These are phyloP conservation scores for Lasioglossum figueresi DNA, from an alignment of 2,888 invertebrate genomes.

Conservation along the genomic window DNA sequence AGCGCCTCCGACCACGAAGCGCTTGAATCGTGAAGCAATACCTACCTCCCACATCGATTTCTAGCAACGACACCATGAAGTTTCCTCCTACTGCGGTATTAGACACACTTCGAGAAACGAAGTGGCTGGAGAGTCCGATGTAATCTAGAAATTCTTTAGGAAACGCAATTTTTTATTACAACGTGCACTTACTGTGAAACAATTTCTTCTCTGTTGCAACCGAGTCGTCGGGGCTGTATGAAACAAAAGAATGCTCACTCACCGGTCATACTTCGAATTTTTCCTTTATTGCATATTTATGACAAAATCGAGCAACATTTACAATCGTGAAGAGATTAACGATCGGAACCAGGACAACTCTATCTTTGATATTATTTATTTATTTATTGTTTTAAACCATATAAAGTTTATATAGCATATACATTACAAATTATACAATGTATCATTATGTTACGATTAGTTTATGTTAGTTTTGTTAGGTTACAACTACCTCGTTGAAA, in stretches of 20 bases:
- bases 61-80: slow-evolving; percentile 1
- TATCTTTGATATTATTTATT: too few relatives aligned
- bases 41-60: slow-evolving; percentile 34
- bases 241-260: not conserved
- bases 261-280: not conserved
- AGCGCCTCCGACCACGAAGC: not conserved
- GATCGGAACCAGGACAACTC: too few relatives aligned
- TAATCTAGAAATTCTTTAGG: slow-evolving; percentile 4
- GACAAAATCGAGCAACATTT: too few relatives aligned
- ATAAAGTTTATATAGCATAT: too few relatives aligned
- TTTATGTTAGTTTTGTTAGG: too few relatives aligned
- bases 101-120: not conserved
- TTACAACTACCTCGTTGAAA: too few relatives aligned
- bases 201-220: not conserved
- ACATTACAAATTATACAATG: too few relatives aligned
- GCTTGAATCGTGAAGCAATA: not conserved
- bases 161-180: not conserved
- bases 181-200: not conserved
- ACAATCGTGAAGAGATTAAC: too few relatives aligned
- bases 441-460: too few relatives aligned
- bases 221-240: not conserved
- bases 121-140: not conserved
- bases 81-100: not conserved
- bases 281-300: not conserved
- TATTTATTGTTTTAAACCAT: too few relatives aligned